Evolutionary conservation across 2,888 invertebrate genomes (phyloP), one percentile per base, ranked within the genome.

Genomic region (Cryptocephalus moraei): DNA sequence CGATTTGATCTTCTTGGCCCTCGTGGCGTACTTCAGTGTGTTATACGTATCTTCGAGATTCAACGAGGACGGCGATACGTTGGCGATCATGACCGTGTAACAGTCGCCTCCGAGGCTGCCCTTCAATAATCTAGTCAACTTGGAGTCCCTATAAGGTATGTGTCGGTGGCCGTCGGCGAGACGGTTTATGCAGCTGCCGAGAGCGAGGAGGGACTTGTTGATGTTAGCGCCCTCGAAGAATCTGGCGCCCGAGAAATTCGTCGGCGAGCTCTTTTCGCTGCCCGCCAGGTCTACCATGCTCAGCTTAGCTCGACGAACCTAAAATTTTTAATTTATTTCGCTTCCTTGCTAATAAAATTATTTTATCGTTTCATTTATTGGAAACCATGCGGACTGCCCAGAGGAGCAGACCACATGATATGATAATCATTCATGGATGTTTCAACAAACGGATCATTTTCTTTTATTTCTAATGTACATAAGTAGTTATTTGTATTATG

Each of bases 241-340:
- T 0, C 93, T 75, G 1, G 82, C 79, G 0, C 89, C 89, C 9
- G 78, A 77, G 49, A 86, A 90, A 38, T 86, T 90, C 0, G 92
- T 92, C 0, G 90, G 84, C 1, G 63, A 62, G 0, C 91, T 94
- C 39, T 93, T 74, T 68, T 95, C 95, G 45, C 92, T 93, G 2
- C 95, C 95, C 0, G 95, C 95, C 57, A 95, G 71, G 72, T 95
- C 95, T 41, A 95, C 92, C 86, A 95, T 90, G 0, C 92, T 92
- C 39, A 95, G 70, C 67, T 95, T 95, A 0, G 91, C 90, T 1
- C 86, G 76, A 39, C 86, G 82, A 0, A 86, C 78, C 62, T 87
- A 49, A 51, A 43, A 34, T n/a, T n/a, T n/a, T n/a, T n/a, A n/a
- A n/a, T n/a, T n/a, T n/a, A n/a, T n/a, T n/a, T n/a, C n/a, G n/a